A percentile compares a stretch with the other conserved stretches of the same genome.
Evolutionary conservation across 2,888 invertebrate species (phyloP).

Genomic region (Druceiella hillmani): DNA sequence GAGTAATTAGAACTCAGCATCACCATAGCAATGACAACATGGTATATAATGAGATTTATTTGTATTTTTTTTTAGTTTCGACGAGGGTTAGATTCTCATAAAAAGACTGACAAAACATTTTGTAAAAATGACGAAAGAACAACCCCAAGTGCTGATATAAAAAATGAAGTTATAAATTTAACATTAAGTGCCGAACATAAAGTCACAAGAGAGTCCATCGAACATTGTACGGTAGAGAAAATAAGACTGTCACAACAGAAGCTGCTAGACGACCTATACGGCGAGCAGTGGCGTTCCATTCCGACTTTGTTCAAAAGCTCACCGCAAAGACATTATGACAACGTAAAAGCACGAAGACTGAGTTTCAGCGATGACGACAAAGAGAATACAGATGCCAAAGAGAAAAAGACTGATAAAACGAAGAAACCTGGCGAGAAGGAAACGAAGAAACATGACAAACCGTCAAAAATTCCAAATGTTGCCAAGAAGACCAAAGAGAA

Average conservation of each 20-base stretch:
- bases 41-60: too few species aligned
- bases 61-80: too few species aligned
- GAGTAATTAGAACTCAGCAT: too few species aligned
- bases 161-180: too few species aligned
- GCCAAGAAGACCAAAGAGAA: constrained; percentile 18
- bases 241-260: constrained; percentile 41
- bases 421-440: constrained; percentile 29
- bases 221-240: constrained; percentile 40
- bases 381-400: constrained; percentile 38
- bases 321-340: constrained; percentile 29
- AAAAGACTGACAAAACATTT: too few species aligned
- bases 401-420: constrained; percentile 29
- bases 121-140: too few species aligned
- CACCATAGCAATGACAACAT: too few species aligned
- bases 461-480: neutral
- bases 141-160: too few species aligned
- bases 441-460: constrained; percentile 16
- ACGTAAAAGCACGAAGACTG: constrained; percentile 28
- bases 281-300: constrained; percentile 50
- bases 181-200: too few species aligned
- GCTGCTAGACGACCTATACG: constrained; percentile 48
- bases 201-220: constrained; percentile 38
- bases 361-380: constrained; percentile 35
- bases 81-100: too few species aligned
- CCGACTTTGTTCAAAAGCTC: constrained; percentile 39